These are phyloP conservation scores for Numenius arquata DNA, from an alignment of 2,113 vertebrate species.

Conservation along the genomic window DNA sequence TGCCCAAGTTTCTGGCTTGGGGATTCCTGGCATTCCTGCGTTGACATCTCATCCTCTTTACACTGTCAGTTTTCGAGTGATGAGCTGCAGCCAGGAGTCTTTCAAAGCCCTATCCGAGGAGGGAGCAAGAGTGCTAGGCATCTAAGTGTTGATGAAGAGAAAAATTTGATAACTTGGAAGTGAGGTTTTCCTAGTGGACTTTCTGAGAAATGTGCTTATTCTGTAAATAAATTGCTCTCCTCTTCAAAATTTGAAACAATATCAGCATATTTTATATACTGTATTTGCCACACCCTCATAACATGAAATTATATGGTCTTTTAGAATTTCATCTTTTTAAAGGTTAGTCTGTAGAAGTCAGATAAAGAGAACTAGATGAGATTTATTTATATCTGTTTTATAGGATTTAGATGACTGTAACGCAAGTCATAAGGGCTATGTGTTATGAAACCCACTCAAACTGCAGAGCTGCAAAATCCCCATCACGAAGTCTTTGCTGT, in stretches of 20 bases:
- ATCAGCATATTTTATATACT: background rate
- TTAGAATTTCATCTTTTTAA: background rate
- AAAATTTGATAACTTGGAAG: background rate
- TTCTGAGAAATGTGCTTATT: background rate
- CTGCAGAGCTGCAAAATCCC: background rate
- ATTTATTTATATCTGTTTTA: background rate
- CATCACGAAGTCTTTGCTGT: accelerated
- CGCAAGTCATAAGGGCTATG: accelerated
- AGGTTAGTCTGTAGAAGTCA: background rate
- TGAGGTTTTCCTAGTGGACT: background rate
- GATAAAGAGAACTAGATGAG: background rate
- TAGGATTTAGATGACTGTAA: background rate
- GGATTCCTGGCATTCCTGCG: background rate
- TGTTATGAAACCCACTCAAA: background rate
- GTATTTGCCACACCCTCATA: background rate
- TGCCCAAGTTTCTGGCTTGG: background rate
- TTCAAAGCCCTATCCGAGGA: background rate
- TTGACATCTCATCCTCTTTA: background rate
- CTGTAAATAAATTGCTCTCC: background rate
- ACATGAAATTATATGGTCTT: background rate
- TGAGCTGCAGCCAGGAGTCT: background rate
- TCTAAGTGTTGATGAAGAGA: background rate
- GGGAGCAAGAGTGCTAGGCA: background rate
- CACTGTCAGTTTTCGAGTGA: background rate
- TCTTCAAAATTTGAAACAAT: background rate